Base-by-base conservation (phyloP, 2,797 vertebrate genomes). In the Thalassophryne amazonica region DNA sequence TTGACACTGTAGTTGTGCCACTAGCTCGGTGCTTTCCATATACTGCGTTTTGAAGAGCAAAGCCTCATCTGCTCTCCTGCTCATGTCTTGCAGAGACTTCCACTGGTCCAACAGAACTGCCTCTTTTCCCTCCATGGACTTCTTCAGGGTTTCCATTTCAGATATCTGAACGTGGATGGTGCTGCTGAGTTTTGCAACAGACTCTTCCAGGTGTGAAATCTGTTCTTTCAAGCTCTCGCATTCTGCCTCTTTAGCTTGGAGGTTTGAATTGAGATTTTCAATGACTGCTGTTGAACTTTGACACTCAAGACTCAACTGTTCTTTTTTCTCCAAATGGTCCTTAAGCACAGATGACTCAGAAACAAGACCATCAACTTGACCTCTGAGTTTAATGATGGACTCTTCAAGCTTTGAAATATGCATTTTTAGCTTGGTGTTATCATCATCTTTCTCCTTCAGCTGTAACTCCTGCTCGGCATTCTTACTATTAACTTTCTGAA, bases 221-320 rank as follows among this genome's bases (percentile, higher is more conserved):
- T 88, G 80, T 27, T 91, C 88, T 63, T 85, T 93, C 49, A 94
- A 60, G 31, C 59, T 61, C 21, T 79, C 70, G 43, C 84, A 90
- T 60, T 94, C 90, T 1, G 38, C 49, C 10, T 92, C 88, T 76
- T 88, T 95, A 53, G 72, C 49, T 23, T 84, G 70, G 7, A 93
- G 60, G 4, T 84, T 65, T 1, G 13, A 43, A 8, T 69, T 83
- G 17, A 94, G 75, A 33, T 47, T 83, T 60, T 87, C 83, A 6
- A 59, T 76, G 1, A 70, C 32, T 9, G 68, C 3, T 2, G 73
- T 63, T 16, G 84, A 83, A 9, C 25, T 81, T 13, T 80, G 76
- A 66, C 56, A 42, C 35, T 90, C 76, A 6, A 65, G 50, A 18
- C 83, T 51, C 0, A 58, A 12, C 30, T 76, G 48, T 15, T 94